Conservation (phyloP, 2,797 vertebrate genomes). For the Propithecus deckenii region DNA sequence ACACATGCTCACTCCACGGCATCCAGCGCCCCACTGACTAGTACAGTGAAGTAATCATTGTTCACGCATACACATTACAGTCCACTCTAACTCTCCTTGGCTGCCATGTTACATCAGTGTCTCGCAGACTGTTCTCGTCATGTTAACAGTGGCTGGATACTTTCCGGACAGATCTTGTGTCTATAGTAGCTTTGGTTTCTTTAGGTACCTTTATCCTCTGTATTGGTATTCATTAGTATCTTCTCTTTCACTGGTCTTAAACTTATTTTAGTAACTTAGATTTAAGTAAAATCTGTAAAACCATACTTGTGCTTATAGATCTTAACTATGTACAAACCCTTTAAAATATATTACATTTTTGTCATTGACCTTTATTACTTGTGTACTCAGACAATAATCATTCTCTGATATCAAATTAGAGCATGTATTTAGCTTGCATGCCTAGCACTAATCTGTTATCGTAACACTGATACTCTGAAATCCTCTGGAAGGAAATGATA, state of each 20-base stretch:
- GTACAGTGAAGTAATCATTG: too few species aligned
- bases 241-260: neutral
- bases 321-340: neutral
- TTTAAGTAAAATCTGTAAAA: constrained; percentile 19
- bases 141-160: too few species aligned
- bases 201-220: neutral
- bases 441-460: neutral
- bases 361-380: neutral
- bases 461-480: neutral
- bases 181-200: neutral
- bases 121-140: too few species aligned
- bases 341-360: neutral
- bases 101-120: too few species aligned
- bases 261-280: neutral
- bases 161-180: too few species aligned
- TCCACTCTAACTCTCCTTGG: too few species aligned
- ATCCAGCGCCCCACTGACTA: too few species aligned
- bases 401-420: neutral
- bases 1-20: too few species aligned
- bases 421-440: neutral
- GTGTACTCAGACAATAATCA: neutral
- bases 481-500: neutral
- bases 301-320: neutral
- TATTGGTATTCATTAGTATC: neutral
- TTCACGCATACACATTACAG: too few species aligned